Evolutionary conservation across 2,797 vertebrate species (phyloP), one percentile per base, ranked within the genome.

Genomic region (Tangara arthus): DNA sequence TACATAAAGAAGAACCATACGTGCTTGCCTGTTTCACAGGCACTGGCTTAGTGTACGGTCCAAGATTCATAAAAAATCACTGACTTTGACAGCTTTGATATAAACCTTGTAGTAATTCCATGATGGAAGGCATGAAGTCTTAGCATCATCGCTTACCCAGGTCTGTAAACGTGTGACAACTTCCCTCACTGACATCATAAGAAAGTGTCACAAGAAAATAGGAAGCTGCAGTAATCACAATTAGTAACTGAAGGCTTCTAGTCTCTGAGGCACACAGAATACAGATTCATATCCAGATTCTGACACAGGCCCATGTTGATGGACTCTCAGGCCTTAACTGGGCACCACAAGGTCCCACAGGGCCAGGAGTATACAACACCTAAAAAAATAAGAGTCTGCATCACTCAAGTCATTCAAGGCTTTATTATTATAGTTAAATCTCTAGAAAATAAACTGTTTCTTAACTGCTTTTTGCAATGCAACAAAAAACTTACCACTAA

Each of bases 71-170:
- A 18, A 93, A 72, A 82, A 71, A 90, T 53, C 32, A 39, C 20
- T 32, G 20, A 53, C 11, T 77, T 75, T 20, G 27, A 49, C 0
- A 42, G 44, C 8, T 91, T 82, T 79, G 49, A 87, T 5, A 52
- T 12, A 89, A 66, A 34, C 23, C 24, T 64, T 72, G 11, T 2
- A 87, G 12, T 11, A 78, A 87, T 23, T 41, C 27, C 34, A 53
- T 14, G 15, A 87, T 8, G 6, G n/a, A 82, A 70, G 75, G 61
- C 4, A 44, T 8, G 42, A 37, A 34, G 19, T 7, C 8, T 47
- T 13, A 78, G 19, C 18, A 12, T 6, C 1, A 0, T 47, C 0
- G 0, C 35, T 76, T 44, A 65, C 22, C 12, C 21, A 37, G 15
- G 17, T 42, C 20, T 61, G 12, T 24, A 71, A 77, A 72, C 0